Evolutionary conservation across 2,888 invertebrate species (phyloP).

Genomic region (Diaprepes abbreviatus): DNA sequence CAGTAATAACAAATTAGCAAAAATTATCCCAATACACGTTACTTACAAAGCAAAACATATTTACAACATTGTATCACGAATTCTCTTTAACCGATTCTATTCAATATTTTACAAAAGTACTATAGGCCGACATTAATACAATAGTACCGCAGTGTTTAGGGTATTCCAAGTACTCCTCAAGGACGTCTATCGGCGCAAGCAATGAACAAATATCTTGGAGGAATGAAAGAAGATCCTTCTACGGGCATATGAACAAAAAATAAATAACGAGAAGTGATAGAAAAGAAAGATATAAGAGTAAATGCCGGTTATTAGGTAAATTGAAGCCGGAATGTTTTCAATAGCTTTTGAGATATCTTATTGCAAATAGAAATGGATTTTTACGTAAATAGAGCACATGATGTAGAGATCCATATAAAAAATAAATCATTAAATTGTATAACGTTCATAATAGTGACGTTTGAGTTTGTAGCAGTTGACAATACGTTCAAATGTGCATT

Average conservation of each 20-base stretch:
- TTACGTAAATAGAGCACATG: too few species aligned
- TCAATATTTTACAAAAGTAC: slow-evolving; percentile 18
- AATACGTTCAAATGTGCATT: too few species aligned
- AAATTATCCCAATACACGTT: too few species aligned
- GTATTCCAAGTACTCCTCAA: slow-evolving; percentile 34
- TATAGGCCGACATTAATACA: slow-evolving; percentile 7
- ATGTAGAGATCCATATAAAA: too few species aligned
- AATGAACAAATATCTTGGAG: slow-evolving; percentile 18
- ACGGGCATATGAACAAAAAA: slow-evolving; percentile 17
- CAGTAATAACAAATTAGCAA: too few species aligned
- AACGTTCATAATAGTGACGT: too few species aligned
- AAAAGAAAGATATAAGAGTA: slow-evolving; percentile 22
- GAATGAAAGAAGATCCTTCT: slow-evolving; percentile 25
- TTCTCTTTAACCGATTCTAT: slow-evolving; percentile 1
- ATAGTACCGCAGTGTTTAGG: slow-evolving; percentile 16
- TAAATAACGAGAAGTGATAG: slow-evolving; percentile 3
- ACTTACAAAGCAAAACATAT: too few species aligned
- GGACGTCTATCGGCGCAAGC: slow-evolving; percentile 5
- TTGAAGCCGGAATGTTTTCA: too few species aligned
- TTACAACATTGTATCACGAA: slow-evolving; percentile 21
- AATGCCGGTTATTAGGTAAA: slow-evolving; percentile 21
- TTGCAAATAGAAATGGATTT: too few species aligned
- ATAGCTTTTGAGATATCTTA: too few species aligned
- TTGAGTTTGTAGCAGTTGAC: too few species aligned
- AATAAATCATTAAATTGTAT: too few species aligned